Percentiles rank a stretch among this genome's conserved stretches.
phyloP scores from a whole-genome alignment of 2,113 vertebrate species.

The Macrotus californicus region DNA sequence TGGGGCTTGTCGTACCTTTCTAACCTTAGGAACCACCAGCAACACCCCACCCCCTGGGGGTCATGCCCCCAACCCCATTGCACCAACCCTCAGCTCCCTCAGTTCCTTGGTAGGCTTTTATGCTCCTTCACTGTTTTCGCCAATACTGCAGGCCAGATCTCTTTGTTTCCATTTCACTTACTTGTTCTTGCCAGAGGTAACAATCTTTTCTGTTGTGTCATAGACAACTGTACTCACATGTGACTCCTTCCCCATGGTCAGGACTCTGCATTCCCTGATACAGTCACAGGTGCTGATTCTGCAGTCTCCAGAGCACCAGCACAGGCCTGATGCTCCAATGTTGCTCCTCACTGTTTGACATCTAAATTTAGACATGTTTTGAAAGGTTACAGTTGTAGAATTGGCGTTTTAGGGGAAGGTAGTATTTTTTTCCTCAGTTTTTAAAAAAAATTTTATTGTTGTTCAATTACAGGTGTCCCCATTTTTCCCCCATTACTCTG shows the following conservation, averaged over 20 bases:
- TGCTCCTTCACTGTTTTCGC: background rate
- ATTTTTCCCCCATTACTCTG: too few species aligned
- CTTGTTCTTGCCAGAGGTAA: background rate
- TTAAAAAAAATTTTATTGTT: too few species aligned
- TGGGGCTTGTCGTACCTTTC: background rate
- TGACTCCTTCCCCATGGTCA: background rate
- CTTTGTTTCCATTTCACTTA: background rate
- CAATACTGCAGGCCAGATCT: background rate
- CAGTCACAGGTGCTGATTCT: background rate
- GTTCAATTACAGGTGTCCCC: too few species aligned
- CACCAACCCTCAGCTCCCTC: background rate
- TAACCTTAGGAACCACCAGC: background rate
- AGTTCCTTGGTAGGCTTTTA: background rate
- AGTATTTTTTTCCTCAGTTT: background rate
- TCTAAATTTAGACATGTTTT: background rate
- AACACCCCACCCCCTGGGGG: background rate
- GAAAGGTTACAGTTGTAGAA: conserved; percentile 8
- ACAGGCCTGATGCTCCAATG: background rate
- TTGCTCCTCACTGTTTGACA: background rate
- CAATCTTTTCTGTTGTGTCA: background rate
- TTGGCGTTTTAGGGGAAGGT: background rate
- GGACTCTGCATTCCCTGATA: background rate
- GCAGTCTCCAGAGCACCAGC: background rate
- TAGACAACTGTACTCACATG: background rate
- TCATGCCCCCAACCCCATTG: accelerated